Conservation (phyloP, 2,797 vertebrate species). For the Falco peregrinus region DNA sequence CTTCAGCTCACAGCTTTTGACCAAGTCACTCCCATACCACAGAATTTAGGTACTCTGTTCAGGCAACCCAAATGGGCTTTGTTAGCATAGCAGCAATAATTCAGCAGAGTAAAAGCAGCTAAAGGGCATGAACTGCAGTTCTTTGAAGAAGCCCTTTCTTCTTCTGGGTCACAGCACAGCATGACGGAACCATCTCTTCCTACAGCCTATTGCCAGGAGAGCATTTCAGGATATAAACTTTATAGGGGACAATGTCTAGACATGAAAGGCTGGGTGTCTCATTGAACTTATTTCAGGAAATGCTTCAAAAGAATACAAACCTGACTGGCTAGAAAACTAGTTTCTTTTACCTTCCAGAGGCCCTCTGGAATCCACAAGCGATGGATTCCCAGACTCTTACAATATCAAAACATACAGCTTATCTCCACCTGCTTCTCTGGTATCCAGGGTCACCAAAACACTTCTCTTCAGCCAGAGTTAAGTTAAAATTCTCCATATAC, state of each 20-base stretch:
- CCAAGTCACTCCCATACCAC: fast-evolving
- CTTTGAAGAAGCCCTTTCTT: neutral
- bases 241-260: neutral
- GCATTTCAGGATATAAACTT: neutral
- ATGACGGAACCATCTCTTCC: neutral
- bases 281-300: neutral
- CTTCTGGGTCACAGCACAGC: neutral
- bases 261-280: neutral
- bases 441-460: neutral
- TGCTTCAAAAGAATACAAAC: neutral
- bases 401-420: neutral
- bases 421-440: neutral
- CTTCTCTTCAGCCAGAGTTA: neutral
- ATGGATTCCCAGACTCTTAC: neutral
- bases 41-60: neutral
- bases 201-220: neutral
- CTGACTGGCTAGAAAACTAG: neutral
- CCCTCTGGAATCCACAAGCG: neutral
- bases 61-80: neutral
- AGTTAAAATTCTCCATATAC: neutral
- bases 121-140: neutral
- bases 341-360: neutral
- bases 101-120: neutral
- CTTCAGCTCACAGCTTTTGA: fast-evolving
- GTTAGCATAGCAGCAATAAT: neutral